These are phyloP conservation scores for Dorcus parallelipipedus DNA, from an alignment of 2,888 invertebrate genomes.

Conservation along the genomic window DNA sequence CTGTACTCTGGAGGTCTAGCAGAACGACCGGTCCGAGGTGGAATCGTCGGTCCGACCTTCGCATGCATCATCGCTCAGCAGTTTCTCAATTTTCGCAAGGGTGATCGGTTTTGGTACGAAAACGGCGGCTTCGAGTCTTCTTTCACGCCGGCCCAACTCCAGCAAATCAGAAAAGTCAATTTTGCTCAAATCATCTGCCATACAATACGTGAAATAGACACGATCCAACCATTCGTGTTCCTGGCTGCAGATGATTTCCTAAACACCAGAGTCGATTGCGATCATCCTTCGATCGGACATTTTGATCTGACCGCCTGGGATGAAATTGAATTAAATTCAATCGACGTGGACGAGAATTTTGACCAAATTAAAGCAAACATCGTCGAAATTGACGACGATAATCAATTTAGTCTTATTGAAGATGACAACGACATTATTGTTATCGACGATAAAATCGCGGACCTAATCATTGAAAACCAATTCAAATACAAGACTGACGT, in stretches of 20 bases:
- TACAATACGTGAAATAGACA: slow-evolving; percentile 63
- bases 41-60: slow-evolving; percentile 82
- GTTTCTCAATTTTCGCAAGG: slow-evolving; percentile 72
- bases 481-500: too few relatives aligned
- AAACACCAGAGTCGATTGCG: slow-evolving; percentile 60
- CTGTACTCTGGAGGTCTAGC: slow-evolving; percentile 80
- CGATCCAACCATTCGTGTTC: slow-evolving; percentile 69
- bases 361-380: not conserved
- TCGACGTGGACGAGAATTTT: not conserved
- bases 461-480: too few relatives aligned
- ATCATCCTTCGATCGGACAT: slow-evolving; percentile 50
- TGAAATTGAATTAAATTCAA: slow-evolving; percentile 41
- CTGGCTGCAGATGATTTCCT: slow-evolving; percentile 58
- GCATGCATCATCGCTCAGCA: slow-evolving; percentile 87
- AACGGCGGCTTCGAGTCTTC: slow-evolving; percentile 71
- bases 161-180: slow-evolving; percentile 67
- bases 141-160: slow-evolving; percentile 73
- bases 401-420: too few relatives aligned
- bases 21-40: slow-evolving; percentile 75
- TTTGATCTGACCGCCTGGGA: slow-evolving; percentile 63
- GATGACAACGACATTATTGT: too few relatives aligned
- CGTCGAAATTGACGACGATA: not conserved
- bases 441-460: too few relatives aligned
- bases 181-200: slow-evolving; percentile 71
- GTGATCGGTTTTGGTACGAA: slow-evolving; percentile 83